A percentile compares a stretch with the other conserved stretches of the same genome.
Conservation (phyloP, 2,113 vertebrate species). For the Carettochelys insculpta region DNA sequence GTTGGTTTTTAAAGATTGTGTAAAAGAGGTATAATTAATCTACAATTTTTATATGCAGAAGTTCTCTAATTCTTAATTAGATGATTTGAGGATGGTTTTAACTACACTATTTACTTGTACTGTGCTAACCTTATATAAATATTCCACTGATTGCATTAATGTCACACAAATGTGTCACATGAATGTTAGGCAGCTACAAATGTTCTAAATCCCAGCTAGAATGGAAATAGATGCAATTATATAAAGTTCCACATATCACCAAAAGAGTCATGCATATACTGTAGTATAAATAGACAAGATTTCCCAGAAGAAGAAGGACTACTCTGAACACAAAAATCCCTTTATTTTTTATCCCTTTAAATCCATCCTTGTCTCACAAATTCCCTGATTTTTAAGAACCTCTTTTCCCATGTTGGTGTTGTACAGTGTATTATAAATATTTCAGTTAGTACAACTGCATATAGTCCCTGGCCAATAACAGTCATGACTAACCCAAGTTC, state of each 20-base stretch:
- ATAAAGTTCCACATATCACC: constrained; percentile 8
- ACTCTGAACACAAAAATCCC: background rate
- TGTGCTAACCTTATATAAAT: background rate
- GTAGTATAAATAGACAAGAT: constrained; percentile 28
- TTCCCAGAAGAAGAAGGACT: constrained; percentile 30
- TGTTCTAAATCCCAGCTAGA: constrained; percentile 27
- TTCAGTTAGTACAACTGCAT: background rate
- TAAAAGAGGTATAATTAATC: no score
- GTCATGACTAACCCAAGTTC: background rate
- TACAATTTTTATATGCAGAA: background rate
- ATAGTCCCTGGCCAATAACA: background rate
- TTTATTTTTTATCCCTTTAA: constrained; percentile 49
- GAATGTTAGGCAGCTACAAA: constrained; percentile 6
- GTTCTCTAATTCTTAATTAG: background rate
- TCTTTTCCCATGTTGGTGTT: background rate
- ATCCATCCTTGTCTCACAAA: constrained; percentile 39
- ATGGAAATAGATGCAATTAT: constrained; percentile 11
- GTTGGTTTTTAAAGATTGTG: background rate
- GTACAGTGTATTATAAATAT: background rate
- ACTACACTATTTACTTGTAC: background rate
- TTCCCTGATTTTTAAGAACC: background rate
- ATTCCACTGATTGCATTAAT: background rate
- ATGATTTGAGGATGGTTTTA: background rate
- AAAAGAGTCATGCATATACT: constrained; percentile 35
- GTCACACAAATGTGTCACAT: background rate